Evolutionary conservation across 2,113 vertebrate genomes (phyloP), one percentile per base, ranked within the genome.

Genomic region (Petromus typicus): DNA sequence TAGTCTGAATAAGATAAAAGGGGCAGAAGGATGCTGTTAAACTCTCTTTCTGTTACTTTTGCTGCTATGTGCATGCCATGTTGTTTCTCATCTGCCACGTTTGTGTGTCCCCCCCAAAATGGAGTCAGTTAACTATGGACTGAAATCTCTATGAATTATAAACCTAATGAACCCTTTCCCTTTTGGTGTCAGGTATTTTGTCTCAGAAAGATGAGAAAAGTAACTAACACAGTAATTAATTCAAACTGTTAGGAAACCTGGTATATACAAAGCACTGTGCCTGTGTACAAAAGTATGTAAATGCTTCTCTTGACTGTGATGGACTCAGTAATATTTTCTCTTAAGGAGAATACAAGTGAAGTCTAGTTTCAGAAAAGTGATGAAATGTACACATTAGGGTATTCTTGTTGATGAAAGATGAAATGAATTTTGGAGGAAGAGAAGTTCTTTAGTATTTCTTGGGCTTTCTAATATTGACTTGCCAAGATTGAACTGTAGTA

Each of bases 401-500:
- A 56, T 76, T 23, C 78, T 96, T 5, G 81, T 95, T 30, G 45
- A 71, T 90, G 73, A 86, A 80, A 89, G n/a, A 91, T 71, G 34
- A 96, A 95, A 91, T 90, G 89, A 86, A 32, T 71, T 93, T 97
- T 89, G 61, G 82, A 87, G 51, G 23, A 94, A 87, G 32, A 95
- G 78, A 94, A 83, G 1, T 89, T 89, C 57, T 93, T 91, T 80
- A 16, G 75, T 93, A 89, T 91, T 96, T 91, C 51, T 94, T 89
- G 64, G 89, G 64, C 88, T 93, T 89, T 95, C 82, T 89, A 75
- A 89, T 96, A 95, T 63, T 93, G 89, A 93, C 69, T 96, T 93
- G 83, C 83, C 86, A 89, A 96, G 94, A 91, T 51, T 93, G 94
- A 97, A 81, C 86, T 73, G 40, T n/a, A n/a, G n/a, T n/a, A n/a